Base-by-base conservation (phyloP, 2,797 vertebrate species). In the Enteromius afrohamiltoni region DNA sequence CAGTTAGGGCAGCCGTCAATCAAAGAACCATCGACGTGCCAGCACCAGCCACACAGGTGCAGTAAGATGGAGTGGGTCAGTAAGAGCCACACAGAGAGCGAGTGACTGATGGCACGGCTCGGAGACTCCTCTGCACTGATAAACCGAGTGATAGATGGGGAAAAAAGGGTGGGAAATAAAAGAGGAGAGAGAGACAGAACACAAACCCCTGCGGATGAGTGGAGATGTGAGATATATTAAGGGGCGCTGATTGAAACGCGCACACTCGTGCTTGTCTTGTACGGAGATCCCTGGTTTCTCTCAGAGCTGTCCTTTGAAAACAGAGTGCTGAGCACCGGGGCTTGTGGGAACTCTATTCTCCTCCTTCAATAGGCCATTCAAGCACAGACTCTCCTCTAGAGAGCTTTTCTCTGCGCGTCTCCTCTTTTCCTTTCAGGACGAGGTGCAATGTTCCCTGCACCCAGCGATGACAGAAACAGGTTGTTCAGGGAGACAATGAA, bases 141-240 rank as follows among this genome's bases (percentile, higher is more conserved):
- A 67, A 73, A 69, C 67, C n/a, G 37, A 53, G 23, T 77, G 79
- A 85, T 64, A 64, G 60, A 85, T 65, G 86, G 87, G 86, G 87
- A 89, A 93, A 88, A 91, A 88, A 86, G 86, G 84, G 45, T 81
- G 87, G 86, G 85, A 88, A 89, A 93, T 89, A 91, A 88, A 88
- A 86, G 86, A 84, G 51, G 82, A 86, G 88, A 87, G 87, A 74
- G 87, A 68, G 71, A 78, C 19, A 1, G 31, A 68, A 85, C 77
- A 80, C 64, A 77, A 86, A 65, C 13, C 68, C 58, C 74, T 73
- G 47, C 14, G 37, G 64, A 81, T 65, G 53, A 83, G 49, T 88
- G 83, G 64, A 69, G 77, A 80, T 79, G 71, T 8, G 49, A 77
- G 64, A 77, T 77, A 70, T 82, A 77, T 76, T 77, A 60, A 84